Evolutionary conservation across 2,113 vertebrate genomes (phyloP).

Genomic region (Erinaceus europaeus): DNA sequence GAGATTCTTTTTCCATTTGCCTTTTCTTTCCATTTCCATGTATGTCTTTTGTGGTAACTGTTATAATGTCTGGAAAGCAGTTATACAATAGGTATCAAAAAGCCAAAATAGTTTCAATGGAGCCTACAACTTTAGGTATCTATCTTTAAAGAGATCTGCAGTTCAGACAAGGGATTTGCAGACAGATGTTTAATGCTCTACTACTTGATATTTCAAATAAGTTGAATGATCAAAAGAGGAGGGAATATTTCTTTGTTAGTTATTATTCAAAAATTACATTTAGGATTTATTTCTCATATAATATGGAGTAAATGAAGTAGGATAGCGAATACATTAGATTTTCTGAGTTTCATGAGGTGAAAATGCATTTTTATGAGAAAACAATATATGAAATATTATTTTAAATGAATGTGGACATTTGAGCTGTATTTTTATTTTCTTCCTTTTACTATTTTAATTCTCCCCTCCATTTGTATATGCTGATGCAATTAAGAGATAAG

Average conservation of each 20-base stretch:
- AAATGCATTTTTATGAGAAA: not conserved
- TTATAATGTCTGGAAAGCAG: not conserved
- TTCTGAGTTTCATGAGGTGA: not conserved
- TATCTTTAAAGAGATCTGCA: not conserved
- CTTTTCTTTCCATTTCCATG: not conserved
- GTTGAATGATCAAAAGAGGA: not conserved
- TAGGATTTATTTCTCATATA: not conserved
- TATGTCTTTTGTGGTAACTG: not conserved
- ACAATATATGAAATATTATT: not conserved
- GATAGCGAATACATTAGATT: not conserved
- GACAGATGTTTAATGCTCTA: not conserved
- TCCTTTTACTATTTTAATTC: not conserved
- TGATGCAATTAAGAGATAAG: conserved; percentile 33
- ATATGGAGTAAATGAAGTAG: not conserved
- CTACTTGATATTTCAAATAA: conserved; percentile 25
- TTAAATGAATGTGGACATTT: not conserved
- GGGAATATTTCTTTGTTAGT: not conserved
- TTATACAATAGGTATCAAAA: not conserved
- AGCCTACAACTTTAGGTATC: not conserved
- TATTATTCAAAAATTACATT: not conserved
- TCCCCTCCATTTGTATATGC: not conserved
- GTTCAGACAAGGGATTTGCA: conserved; percentile 12
- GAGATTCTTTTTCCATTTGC: not conserved
- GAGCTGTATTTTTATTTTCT: not conserved
- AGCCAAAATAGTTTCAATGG: not conserved